phyloP scores from a whole-genome alignment of 2,888 invertebrate species.

The Rhaphigaster nebulosa region DNA sequence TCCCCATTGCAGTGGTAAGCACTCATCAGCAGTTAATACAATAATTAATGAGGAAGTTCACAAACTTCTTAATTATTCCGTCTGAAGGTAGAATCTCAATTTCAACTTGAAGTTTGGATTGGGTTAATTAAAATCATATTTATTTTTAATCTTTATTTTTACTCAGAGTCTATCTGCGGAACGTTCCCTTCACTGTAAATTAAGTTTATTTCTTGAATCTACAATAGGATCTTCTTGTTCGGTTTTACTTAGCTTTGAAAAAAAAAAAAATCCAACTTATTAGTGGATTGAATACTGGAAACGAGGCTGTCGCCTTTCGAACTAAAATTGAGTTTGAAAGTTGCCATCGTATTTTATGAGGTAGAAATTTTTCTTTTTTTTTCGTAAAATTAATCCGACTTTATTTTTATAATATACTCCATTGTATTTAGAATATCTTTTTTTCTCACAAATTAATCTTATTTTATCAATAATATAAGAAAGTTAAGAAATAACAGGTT shows the following conservation, averaged over 20 bases:
- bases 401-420: too few species aligned
- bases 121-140: slow-evolving; percentile 16
- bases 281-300: background rate
- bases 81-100: background rate
- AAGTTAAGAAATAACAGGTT: too few species aligned
- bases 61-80: slow-evolving; percentile 17
- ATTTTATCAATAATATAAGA: too few species aligned
- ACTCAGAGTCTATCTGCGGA: background rate
- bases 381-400: background rate
- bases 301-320: background rate
- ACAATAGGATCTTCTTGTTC: background rate
- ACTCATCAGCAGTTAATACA: slow-evolving; percentile 26
- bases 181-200: background rate
- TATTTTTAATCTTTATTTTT: slow-evolving; percentile 11
- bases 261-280: slow-evolving; percentile 17
- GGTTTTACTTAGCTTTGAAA: background rate
- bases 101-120: slow-evolving; percentile 11
- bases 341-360: background rate
- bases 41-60: background rate
- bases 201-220: background rate
- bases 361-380: background rate
- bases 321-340: background rate
- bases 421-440: too few species aligned
- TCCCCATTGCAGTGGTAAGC: background rate
- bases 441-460: too few species aligned